These are phyloP conservation scores for Pseudeuparius sepicola DNA, from an alignment of 2,888 invertebrate genomes.

Conservation along the genomic window DNA sequence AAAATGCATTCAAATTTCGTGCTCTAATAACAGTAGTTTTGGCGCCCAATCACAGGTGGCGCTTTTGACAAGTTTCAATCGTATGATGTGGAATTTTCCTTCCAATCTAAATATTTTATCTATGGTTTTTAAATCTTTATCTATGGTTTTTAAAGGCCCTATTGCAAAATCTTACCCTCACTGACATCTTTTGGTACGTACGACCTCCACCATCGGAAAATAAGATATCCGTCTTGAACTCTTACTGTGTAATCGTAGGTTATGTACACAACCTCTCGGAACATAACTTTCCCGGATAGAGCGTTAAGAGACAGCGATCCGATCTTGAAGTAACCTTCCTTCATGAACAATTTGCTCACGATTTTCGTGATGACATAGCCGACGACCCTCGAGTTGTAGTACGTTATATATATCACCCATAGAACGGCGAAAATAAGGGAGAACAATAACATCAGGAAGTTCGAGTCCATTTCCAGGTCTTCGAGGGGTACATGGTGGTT, in stretches of 20 bases:
- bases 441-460: conserved; percentile 64
- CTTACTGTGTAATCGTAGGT: conserved; percentile 88
- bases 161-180: conserved; percentile 60
- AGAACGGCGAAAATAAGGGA: conserved; percentile 73
- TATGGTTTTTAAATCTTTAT: too few relatives aligned
- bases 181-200: conserved; percentile 91
- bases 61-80: too few relatives aligned
- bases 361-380: conserved; percentile 85
- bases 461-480: conserved; percentile 68
- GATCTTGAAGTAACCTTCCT: conserved; percentile 81
- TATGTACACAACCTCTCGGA: conserved; percentile 88
- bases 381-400: conserved; percentile 87
- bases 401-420: conserved; percentile 91
- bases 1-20: too few relatives aligned
- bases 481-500: conserved; percentile 38
- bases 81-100: conserved; percentile 2
- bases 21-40: too few relatives aligned
- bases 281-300: conserved; percentile 98
- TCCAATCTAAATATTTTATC: too few relatives aligned
- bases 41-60: too few relatives aligned
- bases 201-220: conserved; percentile 97
- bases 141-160: too few relatives aligned
- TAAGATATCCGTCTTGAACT: conserved; percentile 92
- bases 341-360: conserved; percentile 74
- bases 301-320: conserved; percentile 92